A percentile compares a stretch with the other conserved stretches of the same genome.
phyloP scores from a whole-genome alignment of 2,888 invertebrate genomes.

The Clostera curtula region DNA sequence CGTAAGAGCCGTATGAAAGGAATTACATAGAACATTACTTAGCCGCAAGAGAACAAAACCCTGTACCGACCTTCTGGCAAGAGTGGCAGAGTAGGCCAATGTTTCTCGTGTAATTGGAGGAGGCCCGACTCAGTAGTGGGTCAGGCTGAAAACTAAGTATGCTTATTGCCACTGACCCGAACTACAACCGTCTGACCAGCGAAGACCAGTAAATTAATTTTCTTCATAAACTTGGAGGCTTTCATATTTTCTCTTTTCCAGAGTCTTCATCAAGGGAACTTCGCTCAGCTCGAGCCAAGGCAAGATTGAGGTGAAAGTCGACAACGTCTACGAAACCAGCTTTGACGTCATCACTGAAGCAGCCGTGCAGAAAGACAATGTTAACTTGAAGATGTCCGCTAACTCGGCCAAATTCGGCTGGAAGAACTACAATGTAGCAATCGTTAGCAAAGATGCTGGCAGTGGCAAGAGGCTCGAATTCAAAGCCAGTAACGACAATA shows the following conservation, averaged over 20 bases:
- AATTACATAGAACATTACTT: no score
- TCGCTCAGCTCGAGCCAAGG: slow-evolving; percentile 73
- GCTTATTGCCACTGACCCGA: no score
- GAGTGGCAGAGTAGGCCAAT: no score
- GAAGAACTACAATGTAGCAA: slow-evolving; percentile 78
- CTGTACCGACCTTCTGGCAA: no score
- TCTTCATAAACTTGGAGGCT: neutral
- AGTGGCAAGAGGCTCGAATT: slow-evolving; percentile 79
- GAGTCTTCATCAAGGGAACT: slow-evolving; percentile 50
- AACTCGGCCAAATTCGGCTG: slow-evolving; percentile 78
- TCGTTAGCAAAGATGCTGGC: slow-evolving; percentile 76
- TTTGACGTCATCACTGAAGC: slow-evolving; percentile 71
- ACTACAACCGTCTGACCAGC: no score
- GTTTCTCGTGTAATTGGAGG: no score
- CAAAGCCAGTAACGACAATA: slow-evolving; percentile 76
- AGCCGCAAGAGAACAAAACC: no score
- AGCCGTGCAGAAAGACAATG: slow-evolving; percentile 78
- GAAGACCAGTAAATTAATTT: neutral
- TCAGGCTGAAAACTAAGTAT: no score
- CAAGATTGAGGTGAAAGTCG: slow-evolving; percentile 70
- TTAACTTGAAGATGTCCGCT: slow-evolving; percentile 74
- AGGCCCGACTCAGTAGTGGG: no score
- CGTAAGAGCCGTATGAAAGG: no score
- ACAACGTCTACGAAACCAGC: slow-evolving; percentile 68
- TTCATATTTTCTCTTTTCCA: slow-evolving; percentile 15